Evolutionary conservation across 2,797 vertebrate species (phyloP).

Genomic region (Danio kyathit): DNA sequence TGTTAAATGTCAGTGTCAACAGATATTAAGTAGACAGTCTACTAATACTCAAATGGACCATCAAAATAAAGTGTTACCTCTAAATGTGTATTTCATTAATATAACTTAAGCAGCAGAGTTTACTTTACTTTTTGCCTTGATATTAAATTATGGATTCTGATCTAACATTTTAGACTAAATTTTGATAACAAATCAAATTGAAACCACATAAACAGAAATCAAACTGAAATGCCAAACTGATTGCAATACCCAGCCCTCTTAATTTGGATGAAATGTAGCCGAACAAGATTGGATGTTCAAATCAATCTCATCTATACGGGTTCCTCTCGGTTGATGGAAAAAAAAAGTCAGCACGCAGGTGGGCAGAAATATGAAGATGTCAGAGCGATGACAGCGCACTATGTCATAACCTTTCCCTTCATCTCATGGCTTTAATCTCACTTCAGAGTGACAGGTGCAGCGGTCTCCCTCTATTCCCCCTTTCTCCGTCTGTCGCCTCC

Average conservation of each 20-base stretch:
- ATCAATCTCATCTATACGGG: slow-evolving; percentile 6
- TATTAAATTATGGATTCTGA: too few species aligned
- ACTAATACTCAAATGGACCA: too few species aligned
- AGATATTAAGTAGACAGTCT: too few species aligned
- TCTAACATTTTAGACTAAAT: too few species aligned
- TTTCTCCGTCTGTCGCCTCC: slow-evolving; percentile 19
- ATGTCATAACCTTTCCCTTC: slow-evolving; percentile 29
- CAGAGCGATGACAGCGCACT: slow-evolving; percentile 19
- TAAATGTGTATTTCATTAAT: too few species aligned
- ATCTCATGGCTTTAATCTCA: slow-evolving; percentile 44
- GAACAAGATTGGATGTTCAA: background rate
- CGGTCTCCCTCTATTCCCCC: slow-evolving; percentile 11
- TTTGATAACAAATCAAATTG: background rate
- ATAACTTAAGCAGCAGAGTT: too few species aligned
- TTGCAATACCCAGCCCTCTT: too few species aligned
- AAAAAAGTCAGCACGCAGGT: slow-evolving; percentile 14
- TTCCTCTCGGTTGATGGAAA: slow-evolving; percentile 65
- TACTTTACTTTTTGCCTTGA: too few species aligned
- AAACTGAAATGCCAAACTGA: too few species aligned
- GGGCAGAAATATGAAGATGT: slow-evolving; percentile 30
- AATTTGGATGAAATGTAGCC: background rate
- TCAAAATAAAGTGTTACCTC: too few species aligned
- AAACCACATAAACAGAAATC: background rate
- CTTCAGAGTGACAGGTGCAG: slow-evolving; percentile 26
- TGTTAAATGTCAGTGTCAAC: too few species aligned